Conservation (phyloP, 2,888 invertebrate genomes). For the Gandaritis pyraliata region DNA sequence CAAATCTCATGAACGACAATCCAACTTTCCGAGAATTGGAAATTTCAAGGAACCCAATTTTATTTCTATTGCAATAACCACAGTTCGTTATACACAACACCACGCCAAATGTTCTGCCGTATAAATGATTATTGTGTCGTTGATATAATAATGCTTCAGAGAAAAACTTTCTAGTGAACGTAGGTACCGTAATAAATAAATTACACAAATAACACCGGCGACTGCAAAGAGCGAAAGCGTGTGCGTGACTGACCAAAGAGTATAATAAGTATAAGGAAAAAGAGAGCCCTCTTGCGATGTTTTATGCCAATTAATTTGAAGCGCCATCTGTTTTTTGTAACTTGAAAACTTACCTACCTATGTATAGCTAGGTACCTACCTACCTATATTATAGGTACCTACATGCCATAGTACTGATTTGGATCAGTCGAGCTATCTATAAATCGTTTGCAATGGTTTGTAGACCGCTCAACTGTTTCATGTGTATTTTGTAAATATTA, state of each 20-base stretch:
- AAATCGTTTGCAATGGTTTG: no score
- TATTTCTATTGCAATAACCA: constrained; percentile 48
- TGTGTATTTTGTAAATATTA: no score
- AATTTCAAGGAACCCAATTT: constrained; percentile 55
- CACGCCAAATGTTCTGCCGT: constrained; percentile 37
- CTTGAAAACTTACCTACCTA: no score
- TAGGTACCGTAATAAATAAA: constrained; percentile 9
- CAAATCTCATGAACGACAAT: constrained; percentile 70
- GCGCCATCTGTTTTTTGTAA: no score
- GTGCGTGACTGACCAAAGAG: constrained; percentile 42
- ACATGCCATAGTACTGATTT: no score
- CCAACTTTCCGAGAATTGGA: constrained; percentile 76
- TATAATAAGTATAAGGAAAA: no score
- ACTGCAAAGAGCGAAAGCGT: constrained; percentile 18
- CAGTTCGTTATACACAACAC: constrained; percentile 65
- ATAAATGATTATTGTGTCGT: constrained; percentile 20
- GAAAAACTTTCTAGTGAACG: constrained; percentile 44
- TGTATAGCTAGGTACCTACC: no score
- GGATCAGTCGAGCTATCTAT: no score
- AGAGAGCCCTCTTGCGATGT: no score
- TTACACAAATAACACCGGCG: constrained; percentile 20
- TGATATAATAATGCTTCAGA: constrained; percentile 30
- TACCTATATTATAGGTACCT: no score
- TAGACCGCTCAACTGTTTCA: no score
- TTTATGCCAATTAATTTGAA: no score